phyloP scores from a whole-genome alignment of 2,797 vertebrate species.

The Mus spretus region DNA sequence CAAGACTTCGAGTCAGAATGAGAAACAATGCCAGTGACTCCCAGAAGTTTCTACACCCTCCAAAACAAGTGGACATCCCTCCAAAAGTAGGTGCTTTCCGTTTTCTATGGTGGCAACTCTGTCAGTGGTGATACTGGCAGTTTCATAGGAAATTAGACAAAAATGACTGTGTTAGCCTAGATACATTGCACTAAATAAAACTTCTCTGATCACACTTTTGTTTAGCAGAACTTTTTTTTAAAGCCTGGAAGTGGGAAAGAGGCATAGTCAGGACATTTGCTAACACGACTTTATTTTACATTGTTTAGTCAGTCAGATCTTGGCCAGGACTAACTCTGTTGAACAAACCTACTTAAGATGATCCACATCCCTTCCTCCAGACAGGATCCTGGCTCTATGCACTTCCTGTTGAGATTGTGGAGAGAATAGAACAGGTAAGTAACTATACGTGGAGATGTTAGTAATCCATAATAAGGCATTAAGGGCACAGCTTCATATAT shows the following conservation, averaged over 20 bases:
- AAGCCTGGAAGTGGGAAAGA: not conserved
- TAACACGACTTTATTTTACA: constrained; percentile 21
- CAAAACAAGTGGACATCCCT: not conserved
- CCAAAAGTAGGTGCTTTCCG: constrained; percentile 2
- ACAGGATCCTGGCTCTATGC: not conserved
- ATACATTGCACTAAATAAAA: constrained; percentile 43
- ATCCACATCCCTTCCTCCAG: not conserved
- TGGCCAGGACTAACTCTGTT: constrained; percentile 18
- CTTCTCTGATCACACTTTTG: constrained; percentile 16
- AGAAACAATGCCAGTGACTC: not conserved
- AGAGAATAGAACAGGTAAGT: not conserved
- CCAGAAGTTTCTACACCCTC: not conserved
- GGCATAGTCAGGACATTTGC: not conserved
- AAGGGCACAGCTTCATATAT: not conserved
- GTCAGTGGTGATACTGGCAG: not conserved
- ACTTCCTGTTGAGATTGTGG: not conserved
- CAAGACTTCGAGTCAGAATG: not conserved
- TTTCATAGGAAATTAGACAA: constrained; percentile 34
- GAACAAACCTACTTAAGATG: constrained; percentile 34
- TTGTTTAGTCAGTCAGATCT: constrained; percentile 19
- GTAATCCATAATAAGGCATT: not conserved
- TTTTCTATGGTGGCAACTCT: not conserved
- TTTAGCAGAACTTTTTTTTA: constrained; percentile 42
- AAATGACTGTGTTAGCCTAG: not conserved
- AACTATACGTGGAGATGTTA: not conserved